Conservation (phyloP, 2,888 invertebrate species). For the Anoplius nigerrimus region DNA sequence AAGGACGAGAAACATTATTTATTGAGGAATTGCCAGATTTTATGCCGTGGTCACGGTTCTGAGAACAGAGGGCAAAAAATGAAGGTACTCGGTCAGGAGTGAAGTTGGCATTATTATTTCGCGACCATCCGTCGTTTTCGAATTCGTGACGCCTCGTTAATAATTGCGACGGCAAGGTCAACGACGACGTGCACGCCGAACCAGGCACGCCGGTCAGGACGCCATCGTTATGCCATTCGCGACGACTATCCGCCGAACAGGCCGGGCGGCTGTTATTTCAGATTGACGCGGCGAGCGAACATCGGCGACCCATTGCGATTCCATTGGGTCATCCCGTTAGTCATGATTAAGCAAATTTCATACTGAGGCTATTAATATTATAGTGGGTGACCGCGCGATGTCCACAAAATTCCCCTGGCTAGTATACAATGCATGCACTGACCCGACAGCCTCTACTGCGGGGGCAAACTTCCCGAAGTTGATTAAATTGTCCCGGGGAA, state of each 20-base stretch:
- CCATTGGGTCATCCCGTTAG: slow-evolving; percentile 58
- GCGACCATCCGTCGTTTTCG: too few species aligned
- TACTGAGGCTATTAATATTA: slow-evolving; percentile 59
- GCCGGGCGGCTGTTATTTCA: slow-evolving; percentile 37
- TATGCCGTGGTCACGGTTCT: too few species aligned
- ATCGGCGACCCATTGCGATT: slow-evolving; percentile 48
- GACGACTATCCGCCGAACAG: background rate
- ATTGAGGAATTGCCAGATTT: too few species aligned
- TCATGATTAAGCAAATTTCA: slow-evolving; percentile 61
- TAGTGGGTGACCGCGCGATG: slow-evolving; percentile 51
- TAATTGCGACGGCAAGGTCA: too few species aligned
- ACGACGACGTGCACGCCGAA: too few species aligned
- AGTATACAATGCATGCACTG: slow-evolving; percentile 58
- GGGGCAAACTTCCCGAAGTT: slow-evolving; percentile 54
- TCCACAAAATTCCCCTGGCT: slow-evolving; percentile 62
- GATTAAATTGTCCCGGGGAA: slow-evolving; percentile 51
- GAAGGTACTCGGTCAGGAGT: too few species aligned
- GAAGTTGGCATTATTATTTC: too few species aligned
- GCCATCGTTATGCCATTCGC: too few species aligned
- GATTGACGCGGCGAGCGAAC: slow-evolving; percentile 45
- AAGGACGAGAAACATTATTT: too few species aligned
- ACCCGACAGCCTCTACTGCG: slow-evolving; percentile 40
- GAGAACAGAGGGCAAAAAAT: too few species aligned
- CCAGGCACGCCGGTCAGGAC: too few species aligned
- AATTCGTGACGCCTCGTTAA: too few species aligned